A percentile compares a stretch with the other conserved stretches of the same genome.
Conservation (phyloP, 2,113 vertebrate species). For the Stercorarius parasiticus region DNA sequence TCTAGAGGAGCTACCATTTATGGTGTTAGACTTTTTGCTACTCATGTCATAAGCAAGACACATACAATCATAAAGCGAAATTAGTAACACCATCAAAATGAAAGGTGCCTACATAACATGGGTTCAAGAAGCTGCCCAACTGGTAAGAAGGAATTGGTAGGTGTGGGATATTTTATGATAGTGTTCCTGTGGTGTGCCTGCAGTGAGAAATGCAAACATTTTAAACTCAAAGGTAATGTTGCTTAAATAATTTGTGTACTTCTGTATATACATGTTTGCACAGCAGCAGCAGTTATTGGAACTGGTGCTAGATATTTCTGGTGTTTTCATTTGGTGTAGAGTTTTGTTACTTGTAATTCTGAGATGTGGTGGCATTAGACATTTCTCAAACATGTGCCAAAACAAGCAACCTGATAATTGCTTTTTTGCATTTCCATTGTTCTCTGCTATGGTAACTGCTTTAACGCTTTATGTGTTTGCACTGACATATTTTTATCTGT, state of each 20-base stretch:
- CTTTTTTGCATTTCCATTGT: constrained; percentile 23
- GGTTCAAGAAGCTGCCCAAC: not conserved
- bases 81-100: not conserved
- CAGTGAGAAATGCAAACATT: not conserved
- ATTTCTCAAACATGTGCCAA: constrained; percentile 7
- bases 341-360: not conserved
- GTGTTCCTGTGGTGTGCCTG: not conserved
- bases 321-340: not conserved
- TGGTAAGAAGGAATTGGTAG: not conserved
- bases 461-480: constrained; percentile 2
- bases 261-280: not conserved
- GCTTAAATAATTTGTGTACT: constrained; percentile 25
- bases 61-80: not conserved
- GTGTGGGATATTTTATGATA: not conserved
- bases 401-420: not conserved
- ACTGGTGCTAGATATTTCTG: not conserved
- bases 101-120: not conserved
- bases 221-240: constrained; percentile 11
- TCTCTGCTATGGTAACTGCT: not conserved
- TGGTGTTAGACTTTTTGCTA: not conserved
- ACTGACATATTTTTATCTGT: not conserved
- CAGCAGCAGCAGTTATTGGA: constrained; percentile 3
- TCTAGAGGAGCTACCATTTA: not conserved
- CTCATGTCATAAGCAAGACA: not conserved
- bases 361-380: not conserved